Evolutionary conservation across 2,113 vertebrate species (phyloP).

Genomic region (Dissostichus mawsoni): DNA sequence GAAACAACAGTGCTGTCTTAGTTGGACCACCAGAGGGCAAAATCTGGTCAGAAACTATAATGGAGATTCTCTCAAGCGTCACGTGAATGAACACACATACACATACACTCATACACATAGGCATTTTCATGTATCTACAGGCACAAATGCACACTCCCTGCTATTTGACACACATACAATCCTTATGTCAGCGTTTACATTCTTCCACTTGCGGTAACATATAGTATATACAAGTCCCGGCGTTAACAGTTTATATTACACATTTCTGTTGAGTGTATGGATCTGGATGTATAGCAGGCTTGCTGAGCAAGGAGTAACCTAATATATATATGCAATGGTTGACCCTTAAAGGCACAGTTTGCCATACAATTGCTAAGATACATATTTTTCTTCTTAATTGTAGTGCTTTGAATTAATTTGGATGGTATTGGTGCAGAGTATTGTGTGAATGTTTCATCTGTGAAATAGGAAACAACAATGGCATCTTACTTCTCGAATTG

Average conservation of each 20-base stretch:
- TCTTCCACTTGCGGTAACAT: slow-evolving; percentile 14
- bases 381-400: no score
- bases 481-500: no score
- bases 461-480: no score
- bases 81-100: slow-evolving; percentile 10
- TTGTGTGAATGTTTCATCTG: no score
- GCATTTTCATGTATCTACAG: slow-evolving; percentile 23
- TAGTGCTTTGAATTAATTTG: no score
- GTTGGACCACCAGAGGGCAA: slow-evolving; percentile 84
- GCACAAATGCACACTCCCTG: slow-evolving; percentile 9
- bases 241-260: slow-evolving; percentile 32
- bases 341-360: neutral
- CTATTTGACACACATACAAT: slow-evolving; percentile 14
- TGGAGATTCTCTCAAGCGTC: slow-evolving; percentile 20
- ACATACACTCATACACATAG: neutral
- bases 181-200: slow-evolving; percentile 37
- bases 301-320: neutral
- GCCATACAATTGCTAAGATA: no score
- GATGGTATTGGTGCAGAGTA: no score
- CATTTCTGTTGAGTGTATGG: neutral
- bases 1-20: slow-evolving; percentile 48
- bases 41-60: slow-evolving; percentile 77
- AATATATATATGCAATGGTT: neutral
- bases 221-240: slow-evolving; percentile 23
- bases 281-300: slow-evolving; percentile 19